Percentiles rank a stretch among this genome's conserved stretches.
Conservation (phyloP, 2,888 invertebrate genomes). For the Heliconius charithonia region DNA sequence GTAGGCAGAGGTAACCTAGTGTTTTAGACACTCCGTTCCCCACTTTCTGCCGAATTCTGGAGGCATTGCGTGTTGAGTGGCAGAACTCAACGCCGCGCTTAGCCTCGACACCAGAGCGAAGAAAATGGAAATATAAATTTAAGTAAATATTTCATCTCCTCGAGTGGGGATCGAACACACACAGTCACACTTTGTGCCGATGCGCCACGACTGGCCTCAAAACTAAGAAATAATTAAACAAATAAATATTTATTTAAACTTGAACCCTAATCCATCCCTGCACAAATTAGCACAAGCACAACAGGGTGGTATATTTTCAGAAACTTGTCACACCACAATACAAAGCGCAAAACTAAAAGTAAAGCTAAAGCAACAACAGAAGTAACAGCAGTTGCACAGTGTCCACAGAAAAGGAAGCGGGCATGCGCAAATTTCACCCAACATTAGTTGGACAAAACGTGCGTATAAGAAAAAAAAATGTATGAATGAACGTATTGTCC, state of each 20-base stretch:
- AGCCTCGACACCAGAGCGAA: no score
- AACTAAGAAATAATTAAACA: no score
- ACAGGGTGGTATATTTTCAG: slow-evolving; percentile 79
- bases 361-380: not conserved
- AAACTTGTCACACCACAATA: slow-evolving; percentile 74
- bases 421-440: slow-evolving; percentile 64
- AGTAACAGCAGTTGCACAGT: slow-evolving; percentile 52
- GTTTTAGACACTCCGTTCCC: no score
- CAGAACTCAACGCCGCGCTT: no score
- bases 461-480: slow-evolving; percentile 37
- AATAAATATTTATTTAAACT: not conserved
- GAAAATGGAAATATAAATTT: no score
- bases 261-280: slow-evolving; percentile 59
- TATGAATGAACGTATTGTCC: slow-evolving; percentile 18
- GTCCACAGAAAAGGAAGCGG: slow-evolving; percentile 60
- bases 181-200: no score
- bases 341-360: not conserved
- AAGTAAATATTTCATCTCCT: no score
- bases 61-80: no score
- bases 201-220: no score
- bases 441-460: slow-evolving; percentile 33
- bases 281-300: slow-evolving; percentile 70
- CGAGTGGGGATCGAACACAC: no score
- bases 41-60: no score
- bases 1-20: no score